Base-by-base conservation (phyloP, 2,888 invertebrate genomes). In the Rotaria macrura region DNA sequence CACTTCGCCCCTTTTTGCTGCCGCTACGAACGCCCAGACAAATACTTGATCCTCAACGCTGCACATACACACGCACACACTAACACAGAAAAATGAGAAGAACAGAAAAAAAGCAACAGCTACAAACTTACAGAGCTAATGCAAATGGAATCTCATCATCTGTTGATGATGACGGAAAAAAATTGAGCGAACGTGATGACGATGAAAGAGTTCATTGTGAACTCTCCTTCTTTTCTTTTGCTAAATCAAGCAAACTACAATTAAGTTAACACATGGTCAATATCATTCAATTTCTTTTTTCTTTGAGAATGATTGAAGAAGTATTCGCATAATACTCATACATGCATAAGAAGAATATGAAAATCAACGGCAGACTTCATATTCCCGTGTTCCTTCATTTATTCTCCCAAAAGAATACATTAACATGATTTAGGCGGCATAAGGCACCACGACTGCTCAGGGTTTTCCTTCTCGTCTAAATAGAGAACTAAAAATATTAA, bases 241-340 rank as follows among this genome's bases (percentile, higher is more conserved):
- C 65, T 29, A 34, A 65, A 65, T 65, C 29, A 65, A 65, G 17
- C 65, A 65, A 65, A 65, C 65, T 34, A 29, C 34, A 65, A 65
- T 65, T 65, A 65, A 65, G 34, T 65, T 65, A 65, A 34, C 65
- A 65, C 65, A 65, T 65, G 65, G 65, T 65, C 65, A 65, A 65
- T 65, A 65, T 65, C 65, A 65, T 65, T 65, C 29, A 65, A 34
- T 65, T 34, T 65, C n/a, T n/a, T n/a, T n/a, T n/a, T n/a, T n/a
- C n/a, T 65, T 14, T 14, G 34, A 65, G 65, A 65, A 20, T 65
- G 34, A 65, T 65, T 29, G 65, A 34, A 29, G 34, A 38, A 6
- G 14, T 65, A 34, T 20, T 17, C 65, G 38, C 17, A 65, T 34
- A 65, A 20, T 34, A 65, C 20, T 25, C 0, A 54, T 1, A 52